Evolutionary conservation across 2,888 invertebrate species (phyloP).

Genomic region (Patella pellucida): DNA sequence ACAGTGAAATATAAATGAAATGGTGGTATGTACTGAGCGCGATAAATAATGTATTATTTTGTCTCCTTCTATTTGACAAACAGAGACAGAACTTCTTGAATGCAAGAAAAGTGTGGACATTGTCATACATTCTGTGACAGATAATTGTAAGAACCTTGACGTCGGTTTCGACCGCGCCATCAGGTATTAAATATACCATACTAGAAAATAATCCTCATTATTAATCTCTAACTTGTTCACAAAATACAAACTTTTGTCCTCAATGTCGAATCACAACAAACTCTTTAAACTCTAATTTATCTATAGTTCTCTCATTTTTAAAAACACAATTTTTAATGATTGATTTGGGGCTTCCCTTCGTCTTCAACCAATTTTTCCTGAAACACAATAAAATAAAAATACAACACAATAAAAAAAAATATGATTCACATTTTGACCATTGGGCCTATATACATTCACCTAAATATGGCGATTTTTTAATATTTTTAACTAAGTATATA

Average conservation of each 20-base stretch:
- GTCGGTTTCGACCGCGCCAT: too few relatives aligned
- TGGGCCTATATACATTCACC: too few relatives aligned
- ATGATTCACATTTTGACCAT: neutral
- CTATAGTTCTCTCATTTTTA: constrained; percentile 28
- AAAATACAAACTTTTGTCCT: neutral
- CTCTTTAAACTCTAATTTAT: constrained; percentile 14
- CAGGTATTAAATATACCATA: too few relatives aligned
- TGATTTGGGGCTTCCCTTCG: constrained; percentile 38
- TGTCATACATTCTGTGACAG: too few relatives aligned
- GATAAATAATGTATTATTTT: too few relatives aligned
- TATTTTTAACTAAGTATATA: neutral
- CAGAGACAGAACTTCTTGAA: too few relatives aligned
- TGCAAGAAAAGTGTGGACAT: too few relatives aligned
- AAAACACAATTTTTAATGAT: constrained; percentile 39
- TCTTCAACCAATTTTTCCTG: constrained; percentile 41
- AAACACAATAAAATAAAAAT: neutral
- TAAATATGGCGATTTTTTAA: neutral
- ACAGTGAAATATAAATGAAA: too few relatives aligned
- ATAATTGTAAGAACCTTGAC: too few relatives aligned
- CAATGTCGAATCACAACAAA: constrained; percentile 24
- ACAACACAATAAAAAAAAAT: neutral
- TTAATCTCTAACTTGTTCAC: neutral
- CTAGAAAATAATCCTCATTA: too few relatives aligned
- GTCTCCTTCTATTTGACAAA: too few relatives aligned
- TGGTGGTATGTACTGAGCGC: too few relatives aligned